A percentile compares a stretch with the other conserved stretches of the same genome.
phyloP scores from a whole-genome alignment of 2,113 vertebrate species.

The Nycticorax nycticorax region DNA sequence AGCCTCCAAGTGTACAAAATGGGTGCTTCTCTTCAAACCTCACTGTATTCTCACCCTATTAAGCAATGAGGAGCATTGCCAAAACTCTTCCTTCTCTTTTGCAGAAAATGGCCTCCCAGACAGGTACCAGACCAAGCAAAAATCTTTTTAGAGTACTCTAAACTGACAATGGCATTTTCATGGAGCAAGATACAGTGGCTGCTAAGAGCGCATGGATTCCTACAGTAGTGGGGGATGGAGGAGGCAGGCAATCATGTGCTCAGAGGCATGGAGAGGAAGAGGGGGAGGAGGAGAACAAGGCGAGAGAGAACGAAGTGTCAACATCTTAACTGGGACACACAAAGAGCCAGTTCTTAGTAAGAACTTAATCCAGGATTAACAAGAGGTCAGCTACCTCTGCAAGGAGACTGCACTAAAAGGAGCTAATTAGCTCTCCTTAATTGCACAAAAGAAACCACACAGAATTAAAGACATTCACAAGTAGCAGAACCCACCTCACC shows the following conservation, averaged over 20 bases:
- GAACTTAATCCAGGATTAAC: constrained; percentile 81
- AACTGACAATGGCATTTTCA: background rate
- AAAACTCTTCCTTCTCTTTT: background rate
- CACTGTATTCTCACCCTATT: background rate
- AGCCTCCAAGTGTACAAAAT: background rate
- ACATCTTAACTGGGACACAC: constrained; percentile 74
- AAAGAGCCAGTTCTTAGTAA: constrained; percentile 65
- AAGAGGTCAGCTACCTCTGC: constrained; percentile 70
- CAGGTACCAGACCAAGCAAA: background rate
- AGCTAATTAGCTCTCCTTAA: constrained; percentile 67
- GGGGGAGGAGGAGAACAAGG: constrained; percentile 34
- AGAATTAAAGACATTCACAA: background rate
- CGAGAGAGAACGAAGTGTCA: constrained; percentile 56
- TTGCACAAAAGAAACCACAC: constrained; percentile 3
- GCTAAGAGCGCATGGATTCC: background rate
- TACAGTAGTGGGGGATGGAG: background rate
- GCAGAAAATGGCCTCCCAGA: background rate
- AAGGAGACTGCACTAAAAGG: constrained; percentile 63
- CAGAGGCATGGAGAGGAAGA: constrained; percentile 2
- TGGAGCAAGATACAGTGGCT: background rate
- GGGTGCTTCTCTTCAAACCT: background rate
- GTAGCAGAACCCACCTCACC: background rate
- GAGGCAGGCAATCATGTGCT: constrained; percentile 34
- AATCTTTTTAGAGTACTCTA: background rate
- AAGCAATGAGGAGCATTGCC: background rate